Conservation (phyloP, 1,140 invertebrate species). For the Drosophila orena region DNA sequence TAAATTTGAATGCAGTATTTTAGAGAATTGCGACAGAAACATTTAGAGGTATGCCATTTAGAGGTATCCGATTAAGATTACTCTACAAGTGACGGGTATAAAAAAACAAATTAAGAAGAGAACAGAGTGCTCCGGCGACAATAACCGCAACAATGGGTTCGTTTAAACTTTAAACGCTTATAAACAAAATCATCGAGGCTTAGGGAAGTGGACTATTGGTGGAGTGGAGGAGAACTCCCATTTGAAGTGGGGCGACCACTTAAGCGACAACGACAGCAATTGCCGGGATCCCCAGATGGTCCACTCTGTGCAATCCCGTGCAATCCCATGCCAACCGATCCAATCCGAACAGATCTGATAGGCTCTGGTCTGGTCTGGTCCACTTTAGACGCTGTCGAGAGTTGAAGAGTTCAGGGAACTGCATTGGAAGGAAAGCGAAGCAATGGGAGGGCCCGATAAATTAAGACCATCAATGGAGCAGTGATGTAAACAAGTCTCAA, state of each 20-base stretch:
- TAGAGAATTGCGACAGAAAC: too few species aligned
- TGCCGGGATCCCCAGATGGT: slow-evolving; percentile 4
- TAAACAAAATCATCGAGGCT: slow-evolving; percentile 68
- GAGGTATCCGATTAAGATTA: too few species aligned
- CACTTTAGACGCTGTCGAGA: slow-evolving; percentile 6
- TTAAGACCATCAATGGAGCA: neutral
- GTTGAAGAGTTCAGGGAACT: slow-evolving; percentile 49
- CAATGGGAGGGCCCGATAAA: slow-evolving; percentile 14
- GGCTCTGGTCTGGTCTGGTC: neutral
- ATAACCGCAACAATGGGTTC: slow-evolving; percentile 32
- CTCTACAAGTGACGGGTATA: too few species aligned
- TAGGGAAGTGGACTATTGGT: neutral
- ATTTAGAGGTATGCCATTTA: too few species aligned
- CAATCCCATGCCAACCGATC: neutral
- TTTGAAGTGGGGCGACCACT: slow-evolving; percentile 49
- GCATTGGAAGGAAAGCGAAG: neutral
- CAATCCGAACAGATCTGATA: neutral
- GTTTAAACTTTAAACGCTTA: slow-evolving; percentile 44
- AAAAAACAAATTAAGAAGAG: too few species aligned
- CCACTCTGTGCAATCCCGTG: neutral
- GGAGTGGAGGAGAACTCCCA: slow-evolving; percentile 25
- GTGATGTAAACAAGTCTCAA: slow-evolving; percentile 4
- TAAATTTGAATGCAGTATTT: too few species aligned
- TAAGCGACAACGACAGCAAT: slow-evolving; percentile 26
- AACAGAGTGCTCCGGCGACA: neutral